These are phyloP conservation scores for Cyclina sinensis DNA, from an alignment of 1,140 invertebrate species.

Conservation along the genomic window DNA sequence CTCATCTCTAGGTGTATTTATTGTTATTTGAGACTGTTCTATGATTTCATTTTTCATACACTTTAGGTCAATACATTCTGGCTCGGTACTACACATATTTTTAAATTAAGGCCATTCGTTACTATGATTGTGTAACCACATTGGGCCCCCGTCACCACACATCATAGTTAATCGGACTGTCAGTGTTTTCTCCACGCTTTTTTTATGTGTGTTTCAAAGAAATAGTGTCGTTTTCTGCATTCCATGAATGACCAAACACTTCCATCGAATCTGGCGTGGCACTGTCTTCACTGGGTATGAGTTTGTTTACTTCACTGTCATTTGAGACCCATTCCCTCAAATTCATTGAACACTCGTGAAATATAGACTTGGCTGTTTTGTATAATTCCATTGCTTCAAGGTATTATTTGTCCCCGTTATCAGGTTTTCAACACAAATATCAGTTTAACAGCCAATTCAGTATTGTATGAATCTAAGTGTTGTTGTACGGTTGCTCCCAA, in stretches of 20 bases:
- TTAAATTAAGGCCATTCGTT: neutral
- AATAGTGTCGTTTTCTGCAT: constrained; percentile 28
- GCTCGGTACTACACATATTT: too few relatives aligned
- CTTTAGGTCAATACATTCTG: neutral
- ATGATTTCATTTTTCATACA: too few relatives aligned
- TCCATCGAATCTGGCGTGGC: neutral
- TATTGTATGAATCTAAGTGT: constrained; percentile 15
- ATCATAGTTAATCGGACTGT: neutral
- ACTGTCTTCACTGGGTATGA: neutral
- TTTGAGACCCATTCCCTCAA: too few relatives aligned
- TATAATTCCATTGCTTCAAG: constrained; percentile 3
- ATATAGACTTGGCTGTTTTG: too few relatives aligned
- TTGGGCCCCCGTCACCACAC: constrained; percentile 48
- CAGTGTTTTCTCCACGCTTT: neutral
- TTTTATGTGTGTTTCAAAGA: constrained; percentile 14
- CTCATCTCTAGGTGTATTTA: neutral
- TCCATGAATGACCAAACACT: constrained; percentile 58
- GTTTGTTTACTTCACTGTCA: neutral
- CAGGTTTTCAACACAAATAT: neutral
- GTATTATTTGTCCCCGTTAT: neutral
- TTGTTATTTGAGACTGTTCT: neutral
- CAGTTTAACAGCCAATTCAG: neutral
- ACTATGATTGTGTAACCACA: neutral
- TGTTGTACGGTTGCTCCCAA: constrained; percentile 32
- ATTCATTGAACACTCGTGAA: too few relatives aligned